Conservation (phyloP, 2,113 vertebrate genomes). For the Periophthalmodon schlosseri region DNA sequence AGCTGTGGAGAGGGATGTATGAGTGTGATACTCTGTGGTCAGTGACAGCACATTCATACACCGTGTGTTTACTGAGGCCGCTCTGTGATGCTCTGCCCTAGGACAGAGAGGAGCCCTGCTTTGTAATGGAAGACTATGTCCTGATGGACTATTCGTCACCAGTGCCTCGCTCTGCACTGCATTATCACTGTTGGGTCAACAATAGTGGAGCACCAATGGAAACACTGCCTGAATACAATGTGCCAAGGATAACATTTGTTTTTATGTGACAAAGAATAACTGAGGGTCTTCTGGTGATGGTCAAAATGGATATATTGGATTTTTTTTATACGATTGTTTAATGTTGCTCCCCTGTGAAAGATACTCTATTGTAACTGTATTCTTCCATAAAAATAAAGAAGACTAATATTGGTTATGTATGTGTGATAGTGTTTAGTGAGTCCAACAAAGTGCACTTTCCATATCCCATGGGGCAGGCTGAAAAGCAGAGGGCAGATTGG, state of each 20-base stretch:
- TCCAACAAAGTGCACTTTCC: not conserved
- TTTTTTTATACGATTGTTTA: not conserved
- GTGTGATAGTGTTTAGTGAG: not conserved
- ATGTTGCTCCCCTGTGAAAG: not conserved
- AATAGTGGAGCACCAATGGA: conserved; percentile 42
- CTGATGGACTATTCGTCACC: conserved; percentile 67
- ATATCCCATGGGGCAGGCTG: not conserved
- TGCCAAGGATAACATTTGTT: not conserved
- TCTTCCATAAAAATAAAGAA: not conserved
- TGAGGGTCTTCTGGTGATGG: not conserved
- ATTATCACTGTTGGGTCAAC: conserved; percentile 61
- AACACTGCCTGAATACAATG: conserved; percentile 36
- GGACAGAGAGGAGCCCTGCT: conserved; percentile 66
- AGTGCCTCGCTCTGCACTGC: conserved; percentile 52
- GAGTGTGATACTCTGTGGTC: conserved; percentile 62
- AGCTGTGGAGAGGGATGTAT: conserved; percentile 61
- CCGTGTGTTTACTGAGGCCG: conserved; percentile 53
- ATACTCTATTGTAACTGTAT: not conserved
- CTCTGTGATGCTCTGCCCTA: conserved; percentile 63
- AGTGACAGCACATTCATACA: conserved; percentile 72
- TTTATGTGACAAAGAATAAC: not conserved
- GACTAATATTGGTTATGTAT: not conserved
- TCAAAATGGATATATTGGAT: not conserved
- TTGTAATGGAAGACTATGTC: conserved; percentile 69
- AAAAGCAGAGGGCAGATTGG: not conserved